These are phyloP conservation scores for Hassar affinis DNA, from an alignment of 2,113 vertebrate species.

Conservation along the genomic window DNA sequence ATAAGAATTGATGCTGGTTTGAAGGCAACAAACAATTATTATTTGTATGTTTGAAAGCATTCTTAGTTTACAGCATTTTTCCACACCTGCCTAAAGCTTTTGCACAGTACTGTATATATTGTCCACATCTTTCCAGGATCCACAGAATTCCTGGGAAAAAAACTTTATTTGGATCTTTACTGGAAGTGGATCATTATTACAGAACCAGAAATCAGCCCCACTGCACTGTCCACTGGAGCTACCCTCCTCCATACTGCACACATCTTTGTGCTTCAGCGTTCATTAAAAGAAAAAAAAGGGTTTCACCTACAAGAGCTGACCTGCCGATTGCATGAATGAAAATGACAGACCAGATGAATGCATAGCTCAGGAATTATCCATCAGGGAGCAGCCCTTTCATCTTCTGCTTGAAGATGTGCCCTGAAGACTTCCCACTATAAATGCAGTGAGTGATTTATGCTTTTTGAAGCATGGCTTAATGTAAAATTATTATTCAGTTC, in stretches of 20 bases:
- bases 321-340: conserved; percentile 25
- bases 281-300: background rate
- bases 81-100: too few relatives aligned
- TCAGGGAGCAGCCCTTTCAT: conserved; percentile 12
- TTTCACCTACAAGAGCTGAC: conserved; percentile 10
- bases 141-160: too few relatives aligned
- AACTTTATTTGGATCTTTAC: too few relatives aligned
- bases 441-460: background rate
- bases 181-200: background rate
- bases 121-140: background rate
- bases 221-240: background rate
- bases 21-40: too few relatives aligned
- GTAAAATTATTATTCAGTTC: conserved; percentile 5
- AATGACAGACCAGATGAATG: conserved; percentile 32
- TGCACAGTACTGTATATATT: background rate
- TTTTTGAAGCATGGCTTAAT: conserved; percentile 12
- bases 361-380: conserved; percentile 38
- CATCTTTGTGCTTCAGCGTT: background rate
- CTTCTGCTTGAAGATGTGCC: conserved; percentile 1
- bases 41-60: too few relatives aligned
- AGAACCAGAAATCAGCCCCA: background rate
- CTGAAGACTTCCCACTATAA: background rate
- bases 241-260: background rate
- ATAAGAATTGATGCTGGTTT: too few relatives aligned
- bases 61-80: too few relatives aligned